Base-by-base conservation (phyloP, 2,888 invertebrate genomes). In the Phragmatobia fuliginosa region DNA sequence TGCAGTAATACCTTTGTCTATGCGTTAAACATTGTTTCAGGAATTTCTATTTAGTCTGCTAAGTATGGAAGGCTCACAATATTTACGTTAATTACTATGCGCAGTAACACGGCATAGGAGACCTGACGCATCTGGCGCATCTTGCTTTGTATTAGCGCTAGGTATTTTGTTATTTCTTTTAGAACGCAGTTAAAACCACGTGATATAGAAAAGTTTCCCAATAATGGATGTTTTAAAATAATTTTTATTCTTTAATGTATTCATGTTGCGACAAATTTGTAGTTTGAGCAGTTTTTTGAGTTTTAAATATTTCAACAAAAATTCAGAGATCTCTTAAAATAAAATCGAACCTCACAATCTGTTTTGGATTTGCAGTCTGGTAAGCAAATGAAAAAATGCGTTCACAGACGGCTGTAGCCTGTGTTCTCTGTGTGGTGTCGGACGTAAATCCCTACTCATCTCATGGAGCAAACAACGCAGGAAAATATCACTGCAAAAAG, bases 1-100 rank as follows among this genome's bases (percentile, higher is more conserved):
- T 74, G 70, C 69, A 49, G 18, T 61, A 67, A 66, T 41, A 70
- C 21, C 38, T 70, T 18, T 60, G 21, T 66, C 38, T 28, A 49
- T 41, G 10, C 32, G 41, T 58, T 60, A 62, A 64, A 38, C n/a
- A 63, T 28, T 59, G 64, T 45, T 64, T 52, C 32, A 25, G 52
- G 5, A 33, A 49, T 4, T 31, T 63, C 7, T 16, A 33, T 33
- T 64, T 33, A 64, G 25, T 25, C 16, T 32, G 45, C 2, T 52
- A 33, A 64, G 31, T 32, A 28, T 28, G 14, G 56, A 56, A 28
- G 2, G 56, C 25, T 52, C 25, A n/a, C 11, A 52, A 52, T 25
- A 49, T 10, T n/a, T 5, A 7, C 21, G n/a, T n/a, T 49, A 49
- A 49, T 49, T 49, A 38, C 36, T 25, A 38, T 62, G 38, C 38